These are phyloP conservation scores for Salvelinus alpinus DNA, from an alignment of 2,113 vertebrate species.

Conservation along the genomic window DNA sequence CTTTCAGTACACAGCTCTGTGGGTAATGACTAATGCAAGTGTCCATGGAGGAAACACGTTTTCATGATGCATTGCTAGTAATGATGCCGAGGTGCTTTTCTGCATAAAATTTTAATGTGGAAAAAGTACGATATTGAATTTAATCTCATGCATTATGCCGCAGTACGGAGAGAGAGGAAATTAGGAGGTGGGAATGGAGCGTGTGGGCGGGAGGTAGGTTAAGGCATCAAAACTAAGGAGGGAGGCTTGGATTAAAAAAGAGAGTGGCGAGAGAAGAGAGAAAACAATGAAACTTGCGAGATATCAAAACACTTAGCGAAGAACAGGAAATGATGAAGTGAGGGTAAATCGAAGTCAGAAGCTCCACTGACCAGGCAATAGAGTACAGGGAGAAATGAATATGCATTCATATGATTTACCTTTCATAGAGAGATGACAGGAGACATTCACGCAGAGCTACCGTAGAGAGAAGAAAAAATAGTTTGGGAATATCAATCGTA, in stretches of 20 bases:
- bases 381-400: constrained; percentile 1
- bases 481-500: neutral
- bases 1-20: neutral
- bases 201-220: neutral
- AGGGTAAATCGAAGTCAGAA: constrained; percentile 51
- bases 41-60: constrained; percentile 2
- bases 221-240: constrained; percentile 23
- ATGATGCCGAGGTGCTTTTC: neutral
- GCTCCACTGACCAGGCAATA: constrained; percentile 41
- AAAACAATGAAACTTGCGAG: constrained; percentile 28
- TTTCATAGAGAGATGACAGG: constrained; percentile 6
- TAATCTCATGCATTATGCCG: neutral
- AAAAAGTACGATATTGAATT: neutral
- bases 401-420: constrained; percentile 32
- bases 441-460: no score
- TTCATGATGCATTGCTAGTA: neutral
- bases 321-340: constrained; percentile 45
- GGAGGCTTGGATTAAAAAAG: constrained; percentile 39
- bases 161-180: neutral
- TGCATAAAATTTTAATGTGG: neutral
- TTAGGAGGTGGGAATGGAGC: neutral
- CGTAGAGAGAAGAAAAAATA: no score
- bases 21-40: neutral
- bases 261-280: neutral
- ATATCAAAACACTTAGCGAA: constrained; percentile 46